phyloP scores from a whole-genome alignment of 2,888 invertebrate species.

The Campoplex capitator region DNA sequence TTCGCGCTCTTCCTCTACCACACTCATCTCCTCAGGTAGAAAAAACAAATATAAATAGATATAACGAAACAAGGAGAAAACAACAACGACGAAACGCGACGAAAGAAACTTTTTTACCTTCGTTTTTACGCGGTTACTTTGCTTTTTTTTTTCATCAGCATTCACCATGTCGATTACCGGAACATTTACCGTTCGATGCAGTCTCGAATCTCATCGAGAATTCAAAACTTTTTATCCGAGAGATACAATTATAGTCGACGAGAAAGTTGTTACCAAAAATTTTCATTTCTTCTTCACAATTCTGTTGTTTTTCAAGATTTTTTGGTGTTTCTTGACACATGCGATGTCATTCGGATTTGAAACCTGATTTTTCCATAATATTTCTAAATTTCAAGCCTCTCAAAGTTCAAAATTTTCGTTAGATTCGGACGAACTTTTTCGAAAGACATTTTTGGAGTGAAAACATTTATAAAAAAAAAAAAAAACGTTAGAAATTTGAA shows the following conservation, averaged over 20 bases:
- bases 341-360: no score
- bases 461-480: background rate
- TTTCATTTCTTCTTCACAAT: background rate
- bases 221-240: background rate
- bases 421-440: background rate
- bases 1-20: conserved; percentile 45
- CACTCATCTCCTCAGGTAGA: conserved; percentile 19
- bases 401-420: no score
- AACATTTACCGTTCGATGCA: background rate
- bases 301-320: background rate
- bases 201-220: background rate
- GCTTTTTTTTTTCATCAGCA: background rate
- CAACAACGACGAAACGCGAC: background rate
- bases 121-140: background rate
- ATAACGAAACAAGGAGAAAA: background rate
- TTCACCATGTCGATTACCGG: background rate
- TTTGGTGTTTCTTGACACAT: no score
- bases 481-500: background rate
- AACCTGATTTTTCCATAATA: no score
- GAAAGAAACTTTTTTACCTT: conserved; percentile 1
- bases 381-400: no score
- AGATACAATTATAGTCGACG: background rate
- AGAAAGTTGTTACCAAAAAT: background rate
- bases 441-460: background rate
- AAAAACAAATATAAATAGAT: background rate